Evolutionary conservation across 2,113 vertebrate species (phyloP).

Genomic region (Osmerus eperlanus): DNA sequence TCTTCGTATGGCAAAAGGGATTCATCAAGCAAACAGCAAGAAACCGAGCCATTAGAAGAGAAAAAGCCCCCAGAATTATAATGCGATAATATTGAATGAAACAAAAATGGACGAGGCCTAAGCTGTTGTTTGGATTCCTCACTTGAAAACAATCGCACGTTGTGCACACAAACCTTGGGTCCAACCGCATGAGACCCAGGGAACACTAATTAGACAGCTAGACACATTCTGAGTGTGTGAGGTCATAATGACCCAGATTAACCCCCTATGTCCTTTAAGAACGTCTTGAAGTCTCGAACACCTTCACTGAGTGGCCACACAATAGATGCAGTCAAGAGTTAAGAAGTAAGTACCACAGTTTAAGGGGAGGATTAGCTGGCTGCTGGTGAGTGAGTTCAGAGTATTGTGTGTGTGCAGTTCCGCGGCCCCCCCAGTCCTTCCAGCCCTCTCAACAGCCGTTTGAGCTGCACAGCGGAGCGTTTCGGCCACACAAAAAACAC

Average conservation of each 20-base stretch:
- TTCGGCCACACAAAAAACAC: constrained; percentile 21
- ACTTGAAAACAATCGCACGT: background rate
- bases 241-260: background rate
- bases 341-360: constrained; percentile 53
- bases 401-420: too few species aligned
- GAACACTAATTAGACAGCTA: too few species aligned
- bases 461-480: constrained; percentile 44
- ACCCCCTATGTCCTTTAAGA: background rate
- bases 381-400: constrained; percentile 37
- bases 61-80: too few species aligned
- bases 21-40: background rate
- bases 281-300: constrained; percentile 13
- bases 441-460: constrained; percentile 53
- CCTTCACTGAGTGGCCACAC: constrained; percentile 57
- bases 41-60: background rate
- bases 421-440: constrained; percentile 46
- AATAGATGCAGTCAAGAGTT: constrained; percentile 59
- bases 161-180: too few species aligned
- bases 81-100: too few species aligned
- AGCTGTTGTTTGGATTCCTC: background rate
- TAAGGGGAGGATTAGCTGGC: constrained; percentile 58
- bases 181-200: background rate
- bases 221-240: background rate
- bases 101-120: too few species aligned
- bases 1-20: constrained; percentile 26